These are phyloP conservation scores for Lepidurus arcticus DNA, from an alignment of 1,140 invertebrate species.

Conservation along the genomic window DNA sequence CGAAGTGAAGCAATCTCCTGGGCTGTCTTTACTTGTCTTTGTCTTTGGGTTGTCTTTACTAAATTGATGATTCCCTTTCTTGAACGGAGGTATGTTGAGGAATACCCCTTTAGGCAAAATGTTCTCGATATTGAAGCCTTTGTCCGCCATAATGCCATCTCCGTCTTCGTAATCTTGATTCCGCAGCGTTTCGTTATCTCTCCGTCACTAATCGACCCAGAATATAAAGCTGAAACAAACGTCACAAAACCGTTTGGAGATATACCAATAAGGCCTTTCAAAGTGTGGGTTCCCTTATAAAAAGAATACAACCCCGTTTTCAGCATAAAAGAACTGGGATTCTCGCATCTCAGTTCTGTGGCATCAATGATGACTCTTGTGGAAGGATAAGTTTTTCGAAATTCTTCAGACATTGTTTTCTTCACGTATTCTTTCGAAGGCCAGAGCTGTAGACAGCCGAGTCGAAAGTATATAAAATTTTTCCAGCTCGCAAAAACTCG, in stretches of 20 bases:
- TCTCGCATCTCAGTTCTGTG: constrained; percentile 26
- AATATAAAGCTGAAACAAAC: constrained; percentile 18
- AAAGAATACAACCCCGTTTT: constrained; percentile 25
- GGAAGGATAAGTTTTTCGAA: background rate
- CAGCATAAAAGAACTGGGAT: constrained; percentile 23
- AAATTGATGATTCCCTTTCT: constrained; percentile 19
- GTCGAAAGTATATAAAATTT: background rate
- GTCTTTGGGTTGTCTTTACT: background rate
- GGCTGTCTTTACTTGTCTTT: background rate
- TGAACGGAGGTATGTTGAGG: constrained; percentile 25
- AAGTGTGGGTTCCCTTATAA: constrained; percentile 25
- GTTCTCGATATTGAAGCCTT: background rate
- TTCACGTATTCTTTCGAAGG: constrained; percentile 23
- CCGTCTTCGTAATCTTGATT: background rate
- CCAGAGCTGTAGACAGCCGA: constrained; percentile 24
- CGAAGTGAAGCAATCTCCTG: constrained; percentile 25
- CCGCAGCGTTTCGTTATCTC: constrained; percentile 12
- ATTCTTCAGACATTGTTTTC: constrained; percentile 23
- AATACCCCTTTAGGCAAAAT: constrained; percentile 25
- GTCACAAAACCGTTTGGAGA: constrained; percentile 5
- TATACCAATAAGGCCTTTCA: constrained; percentile 27
- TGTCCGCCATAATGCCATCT: constrained; percentile 21
- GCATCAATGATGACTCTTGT: constrained; percentile 27
- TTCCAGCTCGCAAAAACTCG: constrained; percentile 24
- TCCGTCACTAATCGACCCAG: background rate